Evolutionary conservation across 1,140 invertebrate species (phyloP).

Genomic region (Drosophila sulfurigaster): DNA sequence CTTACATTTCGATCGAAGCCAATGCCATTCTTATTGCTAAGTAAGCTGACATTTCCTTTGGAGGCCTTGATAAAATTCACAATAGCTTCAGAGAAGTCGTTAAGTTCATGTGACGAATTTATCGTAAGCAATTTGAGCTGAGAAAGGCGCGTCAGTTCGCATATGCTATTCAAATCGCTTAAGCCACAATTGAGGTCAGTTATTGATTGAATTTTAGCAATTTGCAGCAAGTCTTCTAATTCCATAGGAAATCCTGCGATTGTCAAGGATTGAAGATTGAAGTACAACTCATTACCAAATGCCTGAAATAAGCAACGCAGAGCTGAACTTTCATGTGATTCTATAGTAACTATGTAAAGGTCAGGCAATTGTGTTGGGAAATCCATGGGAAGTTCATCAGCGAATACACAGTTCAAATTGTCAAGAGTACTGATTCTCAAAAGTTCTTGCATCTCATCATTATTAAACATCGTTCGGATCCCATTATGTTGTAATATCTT

Average conservation of each 20-base stretch:
- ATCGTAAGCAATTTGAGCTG: background rate
- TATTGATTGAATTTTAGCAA: constrained; percentile 4
- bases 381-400: background rate
- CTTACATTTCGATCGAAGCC: background rate
- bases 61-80: background rate
- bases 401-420: background rate
- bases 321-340: background rate
- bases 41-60: background rate
- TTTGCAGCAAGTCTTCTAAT: background rate
- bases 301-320: constrained; percentile 2
- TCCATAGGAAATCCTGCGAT: background rate
- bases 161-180: background rate
- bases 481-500: background rate
- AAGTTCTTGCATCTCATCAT: constrained; percentile 5
- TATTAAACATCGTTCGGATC: background rate
- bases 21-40: background rate
- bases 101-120: background rate
- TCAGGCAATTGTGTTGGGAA: constrained; percentile 1
- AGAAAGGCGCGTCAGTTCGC: background rate
- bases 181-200: background rate
- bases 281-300: background rate
- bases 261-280: background rate
- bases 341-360: background rate
- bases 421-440: constrained; percentile 1
- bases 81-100: background rate